Evolutionary conservation across 2,797 vertebrate genomes (phyloP), one percentile per base, ranked within the genome.

Genomic region (Melanotaenia parkinsoni): DNA sequence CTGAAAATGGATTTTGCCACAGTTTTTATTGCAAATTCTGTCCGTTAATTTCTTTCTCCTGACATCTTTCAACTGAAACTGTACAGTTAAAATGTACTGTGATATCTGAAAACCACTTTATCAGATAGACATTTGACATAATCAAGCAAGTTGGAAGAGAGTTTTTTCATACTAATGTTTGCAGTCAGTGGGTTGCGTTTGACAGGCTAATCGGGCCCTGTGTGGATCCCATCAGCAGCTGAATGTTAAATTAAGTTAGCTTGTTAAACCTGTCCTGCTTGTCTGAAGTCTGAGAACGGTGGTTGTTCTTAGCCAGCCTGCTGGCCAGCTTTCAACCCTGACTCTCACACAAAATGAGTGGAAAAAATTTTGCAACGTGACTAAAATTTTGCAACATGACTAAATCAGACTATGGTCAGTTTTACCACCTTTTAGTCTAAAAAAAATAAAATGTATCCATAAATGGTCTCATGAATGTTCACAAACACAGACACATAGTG

Each of bases 201-300:
- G 83, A 89, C 50, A 70, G 78, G 74, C 75, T 92, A 89, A 92
- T 93, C 80, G 82, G 65, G 43, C 54, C 73, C 82, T 82, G 82
- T 30, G 75, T 83, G 86, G 72, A 89, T 92, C 88, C 87, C 73
- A 88, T 93, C 77, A 91, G 87, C 82, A 87, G 85, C 82, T 83
- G 85, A 90, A 88, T 85, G 78, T 47, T 85, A 81, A 91, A 93
- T 92, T 84, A 63, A 91, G 82, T 92, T 92, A 91, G 53, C 86
- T 83, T 86, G 82, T 91, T 88, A 91, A 90, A 84, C 72, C 83
- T 77, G n/a, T 72, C 71, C 83, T 75, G 74, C 74, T 71, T 24
- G 60, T 82, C 71, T 80, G 62, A 86, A 75, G 75, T 70, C 63
- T 74, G 65, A 79, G 59, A 77, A 54, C 63, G 50, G 76, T n/a